phyloP scores from a whole-genome alignment of 2,797 vertebrate genomes.

The Craterocephalus amniculus region DNA sequence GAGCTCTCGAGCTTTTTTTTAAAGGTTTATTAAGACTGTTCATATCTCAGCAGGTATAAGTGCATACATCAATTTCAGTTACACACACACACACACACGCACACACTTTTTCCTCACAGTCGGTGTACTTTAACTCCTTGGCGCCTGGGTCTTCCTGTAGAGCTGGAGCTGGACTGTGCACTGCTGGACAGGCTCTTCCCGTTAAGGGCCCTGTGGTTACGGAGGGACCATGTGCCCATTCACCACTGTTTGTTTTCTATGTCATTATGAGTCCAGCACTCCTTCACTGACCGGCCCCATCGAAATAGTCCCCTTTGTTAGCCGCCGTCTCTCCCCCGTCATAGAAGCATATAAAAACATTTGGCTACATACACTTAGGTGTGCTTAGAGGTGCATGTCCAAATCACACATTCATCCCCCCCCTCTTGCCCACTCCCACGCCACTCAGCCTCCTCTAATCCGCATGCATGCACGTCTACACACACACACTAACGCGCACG shows the following conservation, averaged over 20 bases:
- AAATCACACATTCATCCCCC: conserved; percentile 57
- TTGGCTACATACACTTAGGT: conserved; percentile 77
- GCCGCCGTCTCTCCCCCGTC: conserved; percentile 67
- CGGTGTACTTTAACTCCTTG: conserved; percentile 79
- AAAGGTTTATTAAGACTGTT: conserved; percentile 7
- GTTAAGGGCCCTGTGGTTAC: conserved; percentile 79
- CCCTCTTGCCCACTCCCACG: too few species aligned
- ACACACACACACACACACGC: conserved; percentile 29
- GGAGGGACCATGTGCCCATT: conserved; percentile 83
- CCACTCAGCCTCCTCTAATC: conserved; percentile 29
- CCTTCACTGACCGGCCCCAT: conserved; percentile 75
- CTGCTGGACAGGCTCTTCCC: conserved; percentile 80
- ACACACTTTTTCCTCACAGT: conserved; percentile 49
- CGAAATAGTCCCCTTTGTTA: conserved; percentile 80
- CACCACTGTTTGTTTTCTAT: conserved; percentile 85
- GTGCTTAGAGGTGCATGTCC: conserved; percentile 68
- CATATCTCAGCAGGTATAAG: conserved; percentile 39
- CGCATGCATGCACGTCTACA: conserved; percentile 35
- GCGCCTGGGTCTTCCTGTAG: conserved; percentile 81
- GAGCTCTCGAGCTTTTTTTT: neutral
- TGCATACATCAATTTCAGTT: conserved; percentile 30
- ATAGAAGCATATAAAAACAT: conserved; percentile 78
- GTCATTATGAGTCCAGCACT: conserved; percentile 83
- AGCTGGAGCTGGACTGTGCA: conserved; percentile 53
- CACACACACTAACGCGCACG: conserved; percentile 25